These are phyloP conservation scores for Rhinella marina DNA, from an alignment of 2,797 vertebrate genomes.

Conservation along the genomic window DNA sequence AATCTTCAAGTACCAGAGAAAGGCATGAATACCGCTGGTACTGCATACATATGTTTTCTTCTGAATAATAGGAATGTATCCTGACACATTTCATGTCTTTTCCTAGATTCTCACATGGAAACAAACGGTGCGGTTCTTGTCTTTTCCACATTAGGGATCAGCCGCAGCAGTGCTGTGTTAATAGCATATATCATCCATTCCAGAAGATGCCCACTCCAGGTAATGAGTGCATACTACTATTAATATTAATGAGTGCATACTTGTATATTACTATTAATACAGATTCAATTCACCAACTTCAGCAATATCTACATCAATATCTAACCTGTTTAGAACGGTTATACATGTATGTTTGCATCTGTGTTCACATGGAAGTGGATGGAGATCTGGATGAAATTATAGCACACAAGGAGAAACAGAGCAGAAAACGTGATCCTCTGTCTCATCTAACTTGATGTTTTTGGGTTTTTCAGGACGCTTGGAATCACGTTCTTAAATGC, in stretches of 20 bases:
- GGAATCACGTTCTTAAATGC: constrained; percentile 77
- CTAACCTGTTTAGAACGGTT: not conserved
- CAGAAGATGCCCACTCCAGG: constrained; percentile 79
- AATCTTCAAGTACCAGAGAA: too few relatives aligned
- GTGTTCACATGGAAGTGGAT: not conserved
- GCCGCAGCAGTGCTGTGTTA: constrained; percentile 76
- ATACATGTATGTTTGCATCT: not conserved
- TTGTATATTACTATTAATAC: not conserved
- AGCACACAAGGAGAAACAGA: not conserved
- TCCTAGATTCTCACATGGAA: constrained; percentile 68
- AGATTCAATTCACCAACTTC: not conserved
- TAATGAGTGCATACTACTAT: constrained; percentile 32
- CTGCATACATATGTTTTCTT: not conserved
- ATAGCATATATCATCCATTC: constrained; percentile 84
- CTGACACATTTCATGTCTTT: constrained; percentile 24
- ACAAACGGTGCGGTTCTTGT: constrained; percentile 75
- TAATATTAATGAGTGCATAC: constrained; percentile 28
- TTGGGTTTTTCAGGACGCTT: constrained; percentile 79
- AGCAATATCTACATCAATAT: not conserved
- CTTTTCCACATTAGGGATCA: constrained; percentile 80
- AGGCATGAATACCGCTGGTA: not conserved
- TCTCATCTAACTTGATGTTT: not conserved
- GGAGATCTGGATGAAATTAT: not conserved
- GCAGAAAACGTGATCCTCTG: not conserved
- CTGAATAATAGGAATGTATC: not conserved